Evolutionary conservation across 2,113 vertebrate genomes (phyloP).

Genomic region (Brienomyrus brachyistius): DNA sequence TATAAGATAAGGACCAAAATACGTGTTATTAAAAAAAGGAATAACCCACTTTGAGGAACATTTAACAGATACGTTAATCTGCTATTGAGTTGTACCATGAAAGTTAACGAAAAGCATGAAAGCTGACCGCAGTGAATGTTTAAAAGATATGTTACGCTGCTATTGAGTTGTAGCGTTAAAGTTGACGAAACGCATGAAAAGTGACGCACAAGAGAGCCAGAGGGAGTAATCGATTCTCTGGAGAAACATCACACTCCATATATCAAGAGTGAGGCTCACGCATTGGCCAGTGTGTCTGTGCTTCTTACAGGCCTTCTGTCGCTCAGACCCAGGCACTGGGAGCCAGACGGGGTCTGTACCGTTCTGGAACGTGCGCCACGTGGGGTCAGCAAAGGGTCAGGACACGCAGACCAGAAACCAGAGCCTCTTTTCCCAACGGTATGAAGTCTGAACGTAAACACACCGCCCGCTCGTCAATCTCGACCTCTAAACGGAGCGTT

Average conservation of each 20-base stretch:
- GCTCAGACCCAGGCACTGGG: slow-evolving; percentile 35
- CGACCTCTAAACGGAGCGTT: not conserved
- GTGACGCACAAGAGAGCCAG: slow-evolving; percentile 29
- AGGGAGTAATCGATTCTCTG: slow-evolving; percentile 36
- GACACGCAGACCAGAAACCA: not conserved
- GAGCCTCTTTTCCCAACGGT: not conserved
- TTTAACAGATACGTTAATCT: not conserved
- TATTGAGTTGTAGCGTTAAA: not conserved
- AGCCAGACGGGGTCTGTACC: not conserved
- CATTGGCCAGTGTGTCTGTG: slow-evolving; percentile 38
- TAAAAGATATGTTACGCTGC: not conserved
- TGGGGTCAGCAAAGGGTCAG: slow-evolving; percentile 21
- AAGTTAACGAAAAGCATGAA: slow-evolving; percentile 29
- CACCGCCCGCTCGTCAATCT: not conserved
- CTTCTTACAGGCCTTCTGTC: slow-evolving; percentile 48
- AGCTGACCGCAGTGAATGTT: not conserved
- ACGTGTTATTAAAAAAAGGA: no score
- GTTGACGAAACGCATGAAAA: slow-evolving; percentile 34
- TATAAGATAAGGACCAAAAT: not conserved
- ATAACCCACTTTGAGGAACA: not conserved
- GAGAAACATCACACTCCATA: slow-evolving; percentile 46
- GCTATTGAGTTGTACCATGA: not conserved
- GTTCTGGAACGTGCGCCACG: not conserved
- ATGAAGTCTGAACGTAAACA: not conserved
- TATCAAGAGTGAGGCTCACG: slow-evolving; percentile 49